A percentile compares a stretch with the other conserved stretches of the same genome.
phyloP scores from a whole-genome alignment of 2,888 invertebrate species.

The Ophion ventricosus region DNA sequence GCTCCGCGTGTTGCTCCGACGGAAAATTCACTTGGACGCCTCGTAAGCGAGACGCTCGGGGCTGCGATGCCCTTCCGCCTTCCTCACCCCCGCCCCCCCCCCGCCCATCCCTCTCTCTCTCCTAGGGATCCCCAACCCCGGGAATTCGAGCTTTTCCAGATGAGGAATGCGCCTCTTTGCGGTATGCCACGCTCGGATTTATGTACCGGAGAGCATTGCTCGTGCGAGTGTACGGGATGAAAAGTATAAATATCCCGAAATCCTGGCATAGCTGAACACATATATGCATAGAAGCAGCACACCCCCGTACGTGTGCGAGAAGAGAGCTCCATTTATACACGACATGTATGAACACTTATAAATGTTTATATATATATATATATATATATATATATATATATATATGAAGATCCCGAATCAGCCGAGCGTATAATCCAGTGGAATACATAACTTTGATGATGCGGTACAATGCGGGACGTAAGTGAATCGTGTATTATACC shows the following conservation, averaged over 20 bases:
- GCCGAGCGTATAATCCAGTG: conserved; percentile 36
- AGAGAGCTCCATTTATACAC: not conserved
- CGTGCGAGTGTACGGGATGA: conserved; percentile 34
- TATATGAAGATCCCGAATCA: not conserved
- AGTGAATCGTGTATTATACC: not conserved
- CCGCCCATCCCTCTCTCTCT: not conserved
- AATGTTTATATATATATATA: too few relatives aligned
- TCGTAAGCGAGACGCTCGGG: conserved; percentile 62
- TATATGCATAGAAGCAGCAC: not conserved
- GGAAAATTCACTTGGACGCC: conserved; percentile 62
- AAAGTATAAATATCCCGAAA: conserved; percentile 42
- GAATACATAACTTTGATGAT: conserved; percentile 52
- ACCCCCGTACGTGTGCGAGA: not conserved
- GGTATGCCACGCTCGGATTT: conserved; percentile 53
- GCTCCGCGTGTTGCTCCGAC: conserved; percentile 39
- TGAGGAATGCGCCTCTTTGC: conserved; percentile 53
- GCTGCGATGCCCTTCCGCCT: conserved; percentile 51
- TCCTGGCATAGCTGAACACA: conserved; percentile 11
- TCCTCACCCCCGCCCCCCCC: too few relatives aligned
- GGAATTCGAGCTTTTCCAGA: conserved; percentile 57
- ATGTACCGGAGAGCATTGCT: conserved; percentile 26
- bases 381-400: not conserved
- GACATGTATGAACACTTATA: not conserved
- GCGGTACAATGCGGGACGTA: conserved; percentile 20
- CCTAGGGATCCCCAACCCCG: not conserved